Evolutionary conservation across 2,888 invertebrate species (phyloP).

Genomic region (Eretmocerus hayati): DNA sequence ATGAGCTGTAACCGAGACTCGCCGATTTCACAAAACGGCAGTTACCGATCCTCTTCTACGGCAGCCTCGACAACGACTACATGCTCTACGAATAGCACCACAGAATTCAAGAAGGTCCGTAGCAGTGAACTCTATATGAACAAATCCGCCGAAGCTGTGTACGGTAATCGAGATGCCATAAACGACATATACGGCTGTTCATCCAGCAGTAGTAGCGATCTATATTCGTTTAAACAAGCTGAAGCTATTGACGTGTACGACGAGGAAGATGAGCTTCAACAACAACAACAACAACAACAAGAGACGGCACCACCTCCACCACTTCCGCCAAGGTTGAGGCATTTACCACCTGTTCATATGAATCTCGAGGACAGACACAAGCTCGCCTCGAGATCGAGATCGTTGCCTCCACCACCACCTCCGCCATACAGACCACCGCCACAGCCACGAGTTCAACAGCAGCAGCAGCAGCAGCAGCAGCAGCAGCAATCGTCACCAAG

Average conservation of each 20-base stretch:
- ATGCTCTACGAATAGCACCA: too few relatives aligned
- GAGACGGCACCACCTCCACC: constrained; percentile 50
- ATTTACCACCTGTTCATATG: constrained; percentile 60
- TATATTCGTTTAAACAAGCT: constrained; percentile 40
- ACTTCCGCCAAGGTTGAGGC: constrained; percentile 56
- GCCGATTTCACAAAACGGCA: constrained; percentile 40
- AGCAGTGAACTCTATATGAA: constrained; percentile 36
- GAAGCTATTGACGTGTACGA: constrained; percentile 46
- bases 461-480: constrained; percentile 1
- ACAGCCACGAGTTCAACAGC: constrained; percentile 35
- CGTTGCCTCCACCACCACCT: constrained; percentile 43
- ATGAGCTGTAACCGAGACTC: constrained; percentile 39
- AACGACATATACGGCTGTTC: constrained; percentile 37
- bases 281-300: constrained; percentile 27
- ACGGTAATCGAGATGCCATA: constrained; percentile 38
- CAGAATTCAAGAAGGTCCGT: constrained; percentile 40
- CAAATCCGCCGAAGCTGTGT: constrained; percentile 32
- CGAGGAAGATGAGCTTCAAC: constrained; percentile 39
- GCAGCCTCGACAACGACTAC: too few relatives aligned
- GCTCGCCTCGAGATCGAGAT: constrained; percentile 42
- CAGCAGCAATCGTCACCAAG: too few relatives aligned
- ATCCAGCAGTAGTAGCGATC: constrained; percentile 35
- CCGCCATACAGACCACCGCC: constrained; percentile 45
- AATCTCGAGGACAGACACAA: constrained; percentile 54
- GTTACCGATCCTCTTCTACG: constrained; percentile 33